Evolutionary conservation across 2,113 vertebrate species (phyloP).

Genomic region (Gopherus flavomarginatus): DNA sequence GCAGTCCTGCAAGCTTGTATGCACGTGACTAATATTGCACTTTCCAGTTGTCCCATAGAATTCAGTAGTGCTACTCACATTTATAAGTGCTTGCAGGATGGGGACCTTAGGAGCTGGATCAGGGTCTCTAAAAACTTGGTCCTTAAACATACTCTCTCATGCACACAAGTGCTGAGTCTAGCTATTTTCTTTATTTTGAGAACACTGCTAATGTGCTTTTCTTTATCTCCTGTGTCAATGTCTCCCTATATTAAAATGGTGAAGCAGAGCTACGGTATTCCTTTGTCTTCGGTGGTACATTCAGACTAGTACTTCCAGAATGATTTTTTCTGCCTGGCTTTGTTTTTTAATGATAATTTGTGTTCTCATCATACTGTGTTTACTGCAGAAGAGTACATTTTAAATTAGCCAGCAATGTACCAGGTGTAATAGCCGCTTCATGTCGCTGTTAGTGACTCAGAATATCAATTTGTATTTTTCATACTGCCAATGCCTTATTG

Average conservation of each 20-base stretch:
- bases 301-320: constrained; percentile 67
- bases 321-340: constrained; percentile 80
- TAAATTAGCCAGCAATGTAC: constrained; percentile 51
- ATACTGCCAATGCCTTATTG: constrained; percentile 42
- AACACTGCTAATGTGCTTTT: constrained; percentile 43
- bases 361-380: constrained; percentile 73
- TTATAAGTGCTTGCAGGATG: background rate
- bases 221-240: constrained; percentile 69
- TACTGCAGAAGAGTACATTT: constrained; percentile 62
- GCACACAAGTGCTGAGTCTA: background rate
- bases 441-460: background rate
- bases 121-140: accelerated
- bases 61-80: background rate
- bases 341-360: constrained; percentile 80
- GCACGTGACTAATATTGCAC: background rate
- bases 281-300: constrained; percentile 71
- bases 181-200: background rate
- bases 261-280: constrained; percentile 50
- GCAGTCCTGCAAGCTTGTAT: background rate
- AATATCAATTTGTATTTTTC: constrained; percentile 38
- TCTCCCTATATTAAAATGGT: constrained; percentile 39
- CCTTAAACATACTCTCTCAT: background rate
- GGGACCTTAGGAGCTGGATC: background rate
- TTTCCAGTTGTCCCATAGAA: background rate
- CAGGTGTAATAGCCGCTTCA: constrained; percentile 5